Base-by-base conservation (phyloP, 2,797 vertebrate species). In the Apogon hyalosoma region DNA sequence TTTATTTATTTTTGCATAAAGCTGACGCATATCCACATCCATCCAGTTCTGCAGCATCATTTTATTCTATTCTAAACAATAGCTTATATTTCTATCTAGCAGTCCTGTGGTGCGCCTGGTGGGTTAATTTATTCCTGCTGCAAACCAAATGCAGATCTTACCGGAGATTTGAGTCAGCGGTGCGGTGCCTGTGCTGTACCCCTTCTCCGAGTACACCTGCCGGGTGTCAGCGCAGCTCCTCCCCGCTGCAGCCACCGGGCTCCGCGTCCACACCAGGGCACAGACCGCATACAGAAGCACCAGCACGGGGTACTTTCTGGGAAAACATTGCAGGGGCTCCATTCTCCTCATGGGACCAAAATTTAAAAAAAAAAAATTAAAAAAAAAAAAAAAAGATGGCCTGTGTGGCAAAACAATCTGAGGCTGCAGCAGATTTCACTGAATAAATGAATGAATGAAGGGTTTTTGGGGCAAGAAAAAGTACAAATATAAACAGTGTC, bases 141-240 rank as follows among this genome's bases (percentile, higher is more conserved):
- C 21, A 16, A 41, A 47, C 7, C 38, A 3, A 14, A 10, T 48
- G 33, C 50, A 16, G 12, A 11, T 79, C 92, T 94, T 94, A 96
- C 96, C 95, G 69, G 95, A 95, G 80, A 96, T 96, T 47, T 94
- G 93, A 76, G 93, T 92, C 66, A 91, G 82, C 60, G 95, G 96
- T 63, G 95, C 94, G 64, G 89, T 93, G 82, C 80, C 88, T 4
- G 95, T 94, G 60, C 92, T 93, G 91, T 95, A 95, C 21, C 95
- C 95, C 82, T 93, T 94, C 77, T 94, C 92, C 2, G 93, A 87
- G 84, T 95, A 95, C 90, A 93, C 93, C 88, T 95, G 95, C 81
- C 95, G 94, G 69, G 93, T 95, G 83, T 96, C 95, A 49, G 90
- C 82, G 89, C 96, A 96, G 91, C 94, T 95, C 87, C 93, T 90